A percentile compares a stretch with the other conserved stretches of the same genome.
Conservation (phyloP, 2,888 invertebrate genomes). For the Tethea ocularis region DNA sequence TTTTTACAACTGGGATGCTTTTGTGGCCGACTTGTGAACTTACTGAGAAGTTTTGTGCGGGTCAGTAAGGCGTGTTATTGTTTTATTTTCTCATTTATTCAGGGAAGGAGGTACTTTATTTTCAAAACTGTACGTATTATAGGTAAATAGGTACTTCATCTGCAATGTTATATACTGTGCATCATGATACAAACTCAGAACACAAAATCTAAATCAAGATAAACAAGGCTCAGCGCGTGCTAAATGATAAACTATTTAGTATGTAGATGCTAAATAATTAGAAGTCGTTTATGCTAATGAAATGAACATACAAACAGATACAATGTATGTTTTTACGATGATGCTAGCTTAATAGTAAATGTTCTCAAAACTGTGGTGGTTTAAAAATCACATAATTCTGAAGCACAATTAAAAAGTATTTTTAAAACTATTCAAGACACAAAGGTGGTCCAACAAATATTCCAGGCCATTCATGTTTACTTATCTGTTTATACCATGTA, state of each 20-base stretch:
- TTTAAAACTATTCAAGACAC: too few species aligned
- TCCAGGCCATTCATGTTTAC: conserved; percentile 13
- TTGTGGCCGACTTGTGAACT: not conserved
- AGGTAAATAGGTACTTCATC: not conserved
- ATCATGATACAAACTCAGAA: too few species aligned
- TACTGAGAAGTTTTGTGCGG: conserved; percentile 2
- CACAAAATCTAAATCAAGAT: not conserved
- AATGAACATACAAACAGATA: not conserved
- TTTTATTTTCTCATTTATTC: not conserved
- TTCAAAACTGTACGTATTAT: not conserved
- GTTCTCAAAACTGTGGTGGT: not conserved
- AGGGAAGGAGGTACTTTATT: not conserved
- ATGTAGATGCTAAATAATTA: conserved; percentile 3
- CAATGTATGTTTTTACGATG: not conserved
- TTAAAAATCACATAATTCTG: too few species aligned
- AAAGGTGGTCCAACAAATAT: not conserved
- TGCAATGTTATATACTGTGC: not conserved
- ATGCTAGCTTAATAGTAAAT: conserved; percentile 11
- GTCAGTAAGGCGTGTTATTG: not conserved
- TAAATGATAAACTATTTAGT: not conserved
- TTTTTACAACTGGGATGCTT: not conserved
- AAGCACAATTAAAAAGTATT: too few species aligned
- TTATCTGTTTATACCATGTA: conserved; percentile 16
- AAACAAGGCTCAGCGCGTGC: not conserved
- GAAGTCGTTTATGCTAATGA: not conserved